phyloP scores from a whole-genome alignment of 2,113 vertebrate species.

The Lamprotornis superbus region DNA sequence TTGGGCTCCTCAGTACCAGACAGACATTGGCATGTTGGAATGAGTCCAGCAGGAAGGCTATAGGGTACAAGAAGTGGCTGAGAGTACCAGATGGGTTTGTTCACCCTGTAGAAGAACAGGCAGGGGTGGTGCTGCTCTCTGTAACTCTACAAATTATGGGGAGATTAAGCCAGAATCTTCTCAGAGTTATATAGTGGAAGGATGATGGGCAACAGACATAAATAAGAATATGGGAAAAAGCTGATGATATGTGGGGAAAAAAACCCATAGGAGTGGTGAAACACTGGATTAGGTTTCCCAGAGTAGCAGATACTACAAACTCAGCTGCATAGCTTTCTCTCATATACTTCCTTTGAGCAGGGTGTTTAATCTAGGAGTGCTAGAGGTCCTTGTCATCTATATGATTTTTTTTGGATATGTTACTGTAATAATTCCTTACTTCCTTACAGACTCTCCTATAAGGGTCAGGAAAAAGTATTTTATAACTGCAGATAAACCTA shows the following conservation, averaged over 20 bases:
- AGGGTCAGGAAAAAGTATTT: neutral
- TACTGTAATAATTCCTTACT: neutral
- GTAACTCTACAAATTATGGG: neutral
- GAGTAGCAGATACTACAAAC: neutral
- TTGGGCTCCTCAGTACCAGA: neutral
- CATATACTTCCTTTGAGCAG: neutral
- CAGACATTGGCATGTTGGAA: neutral
- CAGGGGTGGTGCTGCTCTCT: neutral
- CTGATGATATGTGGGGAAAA: neutral
- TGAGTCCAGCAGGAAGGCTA: neutral
- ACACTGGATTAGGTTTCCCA: neutral
- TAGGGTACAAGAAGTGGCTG: neutral
- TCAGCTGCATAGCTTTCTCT: fast-evolving
- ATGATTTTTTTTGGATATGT: neutral
- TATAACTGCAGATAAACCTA: neutral
- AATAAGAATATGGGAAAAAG: neutral
- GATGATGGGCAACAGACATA: neutral
- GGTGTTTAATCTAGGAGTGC: neutral
- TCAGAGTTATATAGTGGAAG: neutral
- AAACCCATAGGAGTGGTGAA: fast-evolving
- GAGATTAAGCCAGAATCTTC: neutral
- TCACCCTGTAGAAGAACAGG: neutral
- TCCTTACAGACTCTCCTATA: neutral
- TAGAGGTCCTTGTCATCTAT: neutral
- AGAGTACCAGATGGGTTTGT: neutral